Conservation (phyloP, 1,140 invertebrate genomes). For the Apis florea region DNA sequence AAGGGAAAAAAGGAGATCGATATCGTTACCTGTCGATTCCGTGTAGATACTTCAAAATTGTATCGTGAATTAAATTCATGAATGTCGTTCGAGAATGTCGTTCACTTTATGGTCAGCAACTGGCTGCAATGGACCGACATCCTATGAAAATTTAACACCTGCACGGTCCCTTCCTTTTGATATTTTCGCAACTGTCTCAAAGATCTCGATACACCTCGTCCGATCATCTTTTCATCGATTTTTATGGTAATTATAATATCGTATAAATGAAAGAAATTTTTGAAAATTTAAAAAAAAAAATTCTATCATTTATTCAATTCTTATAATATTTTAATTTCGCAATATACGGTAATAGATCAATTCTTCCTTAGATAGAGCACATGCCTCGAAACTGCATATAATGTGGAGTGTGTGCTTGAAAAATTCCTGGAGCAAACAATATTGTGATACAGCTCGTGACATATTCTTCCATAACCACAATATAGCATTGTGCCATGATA, state of each 20-base stretch:
- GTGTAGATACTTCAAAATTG: constrained; percentile 13
- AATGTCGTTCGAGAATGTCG: not conserved
- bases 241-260: too few relatives aligned
- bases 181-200: too few relatives aligned
- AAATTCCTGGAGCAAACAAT: constrained; percentile 1
- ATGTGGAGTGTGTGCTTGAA: constrained; percentile 3
- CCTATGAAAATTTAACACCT: not conserved
- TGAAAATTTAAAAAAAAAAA: too few relatives aligned
- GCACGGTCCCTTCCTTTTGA: not conserved
- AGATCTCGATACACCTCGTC: not conserved
- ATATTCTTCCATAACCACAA: not conserved
- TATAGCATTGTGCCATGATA: not conserved
- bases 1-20: constrained; percentile 27
- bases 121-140: not conserved
- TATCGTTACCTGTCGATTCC: not conserved
- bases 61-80: constrained; percentile 26
- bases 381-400: not conserved
- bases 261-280: not conserved
- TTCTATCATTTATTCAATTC: not conserved
- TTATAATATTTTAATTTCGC: constrained; percentile 2
- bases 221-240: not conserved
- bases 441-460: constrained; percentile 1
- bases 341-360: not conserved
- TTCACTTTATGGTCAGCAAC: not conserved
- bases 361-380: not conserved